These are phyloP conservation scores for Typhlomys cinereus DNA, from an alignment of 2,113 vertebrate genomes.

Conservation along the genomic window DNA sequence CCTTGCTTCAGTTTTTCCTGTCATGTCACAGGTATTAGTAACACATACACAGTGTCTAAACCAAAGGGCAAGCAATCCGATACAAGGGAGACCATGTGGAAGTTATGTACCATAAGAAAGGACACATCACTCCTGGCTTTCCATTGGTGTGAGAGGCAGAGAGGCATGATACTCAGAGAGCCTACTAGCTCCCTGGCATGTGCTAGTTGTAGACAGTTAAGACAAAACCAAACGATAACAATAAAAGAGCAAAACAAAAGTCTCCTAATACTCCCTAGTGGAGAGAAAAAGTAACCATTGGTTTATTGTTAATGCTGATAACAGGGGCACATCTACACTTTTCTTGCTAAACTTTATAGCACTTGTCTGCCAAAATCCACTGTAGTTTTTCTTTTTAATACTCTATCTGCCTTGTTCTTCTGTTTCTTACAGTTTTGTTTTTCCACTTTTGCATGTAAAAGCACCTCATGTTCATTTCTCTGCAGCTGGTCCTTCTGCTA, in stretches of 20 bases:
- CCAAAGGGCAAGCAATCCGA: background rate
- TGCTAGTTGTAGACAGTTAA: background rate
- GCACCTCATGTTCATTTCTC: background rate
- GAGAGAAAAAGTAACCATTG: background rate
- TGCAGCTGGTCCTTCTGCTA: background rate
- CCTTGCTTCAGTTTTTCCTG: too few relatives aligned
- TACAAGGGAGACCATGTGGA: background rate
- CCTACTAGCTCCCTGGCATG: background rate
- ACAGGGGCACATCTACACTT: background rate
- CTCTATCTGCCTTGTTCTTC: slow-evolving; percentile 4
- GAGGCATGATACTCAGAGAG: background rate
- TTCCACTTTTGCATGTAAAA: background rate
- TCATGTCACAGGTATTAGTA: background rate
- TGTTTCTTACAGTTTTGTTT: background rate
- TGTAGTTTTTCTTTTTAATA: background rate
- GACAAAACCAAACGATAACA: background rate
- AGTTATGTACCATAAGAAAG: background rate
- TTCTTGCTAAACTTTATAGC: background rate
- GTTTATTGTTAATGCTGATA: background rate
- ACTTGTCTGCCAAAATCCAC: background rate
- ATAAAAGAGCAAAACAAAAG: background rate
- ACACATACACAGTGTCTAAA: background rate
- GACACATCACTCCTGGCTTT: background rate
- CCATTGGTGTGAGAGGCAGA: background rate
- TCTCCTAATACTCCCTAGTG: background rate